Evolutionary conservation across 2,888 invertebrate species (phyloP).

Genomic region (Euplexia lucipara): DNA sequence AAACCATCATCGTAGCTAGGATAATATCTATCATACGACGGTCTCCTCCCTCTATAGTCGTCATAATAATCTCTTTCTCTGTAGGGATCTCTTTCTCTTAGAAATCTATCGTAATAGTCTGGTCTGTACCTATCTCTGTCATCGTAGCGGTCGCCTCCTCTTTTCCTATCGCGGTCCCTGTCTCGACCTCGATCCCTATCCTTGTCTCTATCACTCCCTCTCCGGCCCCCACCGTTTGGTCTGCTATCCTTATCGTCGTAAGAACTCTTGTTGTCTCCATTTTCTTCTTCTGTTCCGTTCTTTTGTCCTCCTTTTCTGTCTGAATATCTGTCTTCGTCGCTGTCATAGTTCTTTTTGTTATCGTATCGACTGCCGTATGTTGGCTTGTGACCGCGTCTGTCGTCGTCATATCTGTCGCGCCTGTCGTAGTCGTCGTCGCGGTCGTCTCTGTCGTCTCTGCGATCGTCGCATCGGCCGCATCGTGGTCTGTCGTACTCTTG

Average conservation of each 20-base stretch:
- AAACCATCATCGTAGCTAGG: slow-evolving; percentile 73
- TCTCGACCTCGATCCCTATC: slow-evolving; percentile 75
- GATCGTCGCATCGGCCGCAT: slow-evolving; percentile 80
- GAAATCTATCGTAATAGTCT: slow-evolving; percentile 85
- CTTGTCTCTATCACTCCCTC: slow-evolving; percentile 76
- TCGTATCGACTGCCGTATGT: slow-evolving; percentile 82
- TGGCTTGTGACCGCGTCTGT: slow-evolving; percentile 78
- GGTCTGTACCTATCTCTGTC: slow-evolving; percentile 85
- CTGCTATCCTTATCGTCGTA: slow-evolving; percentile 76
- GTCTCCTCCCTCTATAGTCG: slow-evolving; percentile 80
- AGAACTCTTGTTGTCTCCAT: slow-evolving; percentile 76
- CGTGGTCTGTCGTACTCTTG: slow-evolving; percentile 75
- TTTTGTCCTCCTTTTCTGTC: slow-evolving; percentile 73
- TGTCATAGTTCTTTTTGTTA: slow-evolving; percentile 72
- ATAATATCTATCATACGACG: slow-evolving; percentile 79
- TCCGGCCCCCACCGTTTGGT: slow-evolving; percentile 73
- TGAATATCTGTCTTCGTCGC: slow-evolving; percentile 76
- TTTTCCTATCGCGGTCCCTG: slow-evolving; percentile 67
- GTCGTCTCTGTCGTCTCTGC: slow-evolving; percentile 69
- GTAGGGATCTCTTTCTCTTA: slow-evolving; percentile 84
- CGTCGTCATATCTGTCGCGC: slow-evolving; percentile 66
- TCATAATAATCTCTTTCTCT: slow-evolving; percentile 82
- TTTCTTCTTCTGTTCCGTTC: slow-evolving; percentile 81
- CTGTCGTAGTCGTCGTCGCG: slow-evolving; percentile 74
- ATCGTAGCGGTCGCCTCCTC: slow-evolving; percentile 73